Conservation (phyloP, 2,888 invertebrate genomes). For the Epistrophe grossulariae region DNA sequence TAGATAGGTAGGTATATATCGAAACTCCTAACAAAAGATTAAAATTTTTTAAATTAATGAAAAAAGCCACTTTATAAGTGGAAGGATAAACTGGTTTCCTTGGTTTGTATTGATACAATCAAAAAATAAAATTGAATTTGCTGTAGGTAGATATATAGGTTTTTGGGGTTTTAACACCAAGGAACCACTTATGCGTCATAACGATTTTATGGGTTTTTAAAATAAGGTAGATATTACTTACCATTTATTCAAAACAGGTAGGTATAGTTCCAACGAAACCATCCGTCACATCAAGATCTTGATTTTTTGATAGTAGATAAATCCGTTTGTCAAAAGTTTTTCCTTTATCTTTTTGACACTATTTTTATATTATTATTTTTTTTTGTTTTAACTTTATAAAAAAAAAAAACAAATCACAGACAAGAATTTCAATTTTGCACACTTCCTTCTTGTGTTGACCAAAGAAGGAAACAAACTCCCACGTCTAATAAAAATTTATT, state of each 20-base stretch:
- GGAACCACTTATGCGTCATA: no score
- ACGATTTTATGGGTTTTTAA: no score
- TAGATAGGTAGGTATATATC: no score
- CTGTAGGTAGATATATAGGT: no score
- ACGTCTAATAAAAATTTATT: constrained; percentile 13
- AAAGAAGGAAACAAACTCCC: constrained; percentile 40
- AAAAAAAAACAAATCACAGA: constrained; percentile 55
- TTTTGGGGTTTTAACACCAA: no score
- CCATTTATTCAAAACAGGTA: constrained; percentile 11
- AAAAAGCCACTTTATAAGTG: no score
- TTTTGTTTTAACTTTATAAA: not conserved
- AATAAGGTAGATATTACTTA: not conserved
- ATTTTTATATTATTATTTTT: not conserved
- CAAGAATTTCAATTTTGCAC: constrained; percentile 35
- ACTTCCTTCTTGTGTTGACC: constrained; percentile 36
- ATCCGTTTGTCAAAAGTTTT: constrained; percentile 23
- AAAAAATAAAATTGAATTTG: no score
- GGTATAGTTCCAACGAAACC: constrained; percentile 5
- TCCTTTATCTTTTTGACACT: not conserved
- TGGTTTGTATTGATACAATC: no score
- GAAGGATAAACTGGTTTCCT: no score
- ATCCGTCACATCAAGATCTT: not conserved
- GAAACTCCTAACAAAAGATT: no score
- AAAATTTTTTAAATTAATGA: no score
- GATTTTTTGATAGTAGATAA: not conserved